Evolutionary conservation across 2,888 invertebrate species (phyloP), one percentile per base, ranked within the genome.

Genomic region (Drosophila lacicola): DNA sequence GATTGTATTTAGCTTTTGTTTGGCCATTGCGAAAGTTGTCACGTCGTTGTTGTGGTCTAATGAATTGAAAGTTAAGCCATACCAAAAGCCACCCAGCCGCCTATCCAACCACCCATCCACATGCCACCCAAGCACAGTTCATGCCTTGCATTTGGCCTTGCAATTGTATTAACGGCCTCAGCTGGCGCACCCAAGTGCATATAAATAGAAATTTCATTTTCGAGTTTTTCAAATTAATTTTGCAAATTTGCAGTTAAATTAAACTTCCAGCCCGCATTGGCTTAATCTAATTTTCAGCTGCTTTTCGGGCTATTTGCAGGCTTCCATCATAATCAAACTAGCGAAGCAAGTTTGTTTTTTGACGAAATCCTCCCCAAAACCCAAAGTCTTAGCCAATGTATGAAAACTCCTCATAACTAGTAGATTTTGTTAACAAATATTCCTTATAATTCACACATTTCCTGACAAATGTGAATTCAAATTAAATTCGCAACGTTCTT

Each of bases 1-100:
- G 82, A 82, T 84, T 82, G 84, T 78, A 78, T 84, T 82, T 82
- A 79, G 82, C 82, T 70, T 79, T 83, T 82, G 83, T 82, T 81
- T 81, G 79, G 67, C 70, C 82, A 76, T 49, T 63, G 68, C 62
- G 36, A 74, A 80, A 83, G 80, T 84, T 83, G 78, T 80, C 76
- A 78, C 78, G 68, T 80, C 78, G 55, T 77, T 74, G 70, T 67
- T 78, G 76, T 74, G 83, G 83, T 71, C 80, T 82, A 83, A 82
- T 82, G 82, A 82, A 82, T 83, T 82, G 82, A 82, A 83, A 81
- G 82, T 81, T 82, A 79, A 79, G 80, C 63, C 63, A 69, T 19
- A 13, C 29, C 45, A 36, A 50, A 4, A 45, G 14, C 9, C 50
- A 36, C 34, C 42, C 34, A 39, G 8, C 54, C 42, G 13, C 50